These are phyloP conservation scores for Drosophila setifemur DNA, from an alignment of 1,140 invertebrate genomes.

Conservation along the genomic window DNA sequence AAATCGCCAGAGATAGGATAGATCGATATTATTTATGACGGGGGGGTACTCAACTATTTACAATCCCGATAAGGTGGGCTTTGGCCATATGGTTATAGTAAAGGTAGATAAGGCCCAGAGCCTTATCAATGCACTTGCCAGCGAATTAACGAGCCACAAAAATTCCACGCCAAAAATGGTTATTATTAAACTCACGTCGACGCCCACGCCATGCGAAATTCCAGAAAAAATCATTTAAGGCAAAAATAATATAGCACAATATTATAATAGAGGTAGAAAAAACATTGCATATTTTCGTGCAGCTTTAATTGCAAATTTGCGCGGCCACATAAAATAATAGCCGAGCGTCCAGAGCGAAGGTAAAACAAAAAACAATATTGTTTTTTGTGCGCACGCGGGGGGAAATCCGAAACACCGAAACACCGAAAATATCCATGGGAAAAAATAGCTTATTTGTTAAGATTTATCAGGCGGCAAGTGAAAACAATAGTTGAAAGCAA, in stretches of 20 bases:
- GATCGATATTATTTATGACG: neutral
- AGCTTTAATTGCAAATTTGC: constrained; percentile 55
- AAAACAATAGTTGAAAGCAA: constrained; percentile 35
- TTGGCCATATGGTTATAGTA: constrained; percentile 47
- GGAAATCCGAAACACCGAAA: neutral
- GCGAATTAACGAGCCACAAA: constrained; percentile 27
- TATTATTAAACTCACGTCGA: constrained; percentile 51
- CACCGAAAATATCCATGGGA: constrained; percentile 12
- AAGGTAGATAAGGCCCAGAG: constrained; percentile 37
- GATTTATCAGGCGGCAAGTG: constrained; percentile 32
- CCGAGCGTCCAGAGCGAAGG: neutral
- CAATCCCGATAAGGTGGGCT: constrained; percentile 6
- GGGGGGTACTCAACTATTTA: constrained; percentile 24
- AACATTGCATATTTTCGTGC: constrained; percentile 24
- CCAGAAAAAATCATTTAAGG: constrained; percentile 18
- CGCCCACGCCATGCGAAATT: constrained; percentile 4
- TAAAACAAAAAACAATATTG: constrained; percentile 9
- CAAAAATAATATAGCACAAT: constrained; percentile 1
- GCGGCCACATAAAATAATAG: constrained; percentile 43
- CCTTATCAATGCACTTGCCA: constrained; percentile 50
- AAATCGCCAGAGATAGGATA: neutral
- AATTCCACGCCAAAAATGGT: constrained; percentile 9
- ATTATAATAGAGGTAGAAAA: neutral
- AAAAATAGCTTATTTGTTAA: constrained; percentile 55
- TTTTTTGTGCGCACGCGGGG: neutral